phyloP scores from a whole-genome alignment of 2,113 vertebrate species.

The Globicephala melas region DNA sequence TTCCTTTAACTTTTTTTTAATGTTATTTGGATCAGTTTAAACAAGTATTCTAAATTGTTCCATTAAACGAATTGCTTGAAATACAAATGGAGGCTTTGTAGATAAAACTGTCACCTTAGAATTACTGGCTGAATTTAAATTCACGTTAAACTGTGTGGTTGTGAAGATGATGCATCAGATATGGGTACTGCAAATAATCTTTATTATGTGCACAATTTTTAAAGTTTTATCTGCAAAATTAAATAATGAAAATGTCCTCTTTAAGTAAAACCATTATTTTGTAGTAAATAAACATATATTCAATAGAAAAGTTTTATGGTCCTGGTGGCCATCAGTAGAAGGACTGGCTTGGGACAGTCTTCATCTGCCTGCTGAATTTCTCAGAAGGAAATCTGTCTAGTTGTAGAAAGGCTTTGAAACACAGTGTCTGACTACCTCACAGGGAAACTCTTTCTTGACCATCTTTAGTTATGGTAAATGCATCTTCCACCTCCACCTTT shows the following conservation, averaged over 20 bases:
- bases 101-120: constrained; percentile 72
- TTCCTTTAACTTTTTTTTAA: constrained; percentile 29
- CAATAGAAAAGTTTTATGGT: neutral
- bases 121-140: constrained; percentile 76
- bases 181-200: constrained; percentile 46
- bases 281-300: constrained; percentile 59
- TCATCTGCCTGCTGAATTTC: neutral
- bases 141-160: constrained; percentile 54
- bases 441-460: neutral
- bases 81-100: constrained; percentile 64
- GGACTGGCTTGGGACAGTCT: neutral
- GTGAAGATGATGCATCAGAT: constrained; percentile 30
- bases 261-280: constrained; percentile 52
- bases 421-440: neutral
- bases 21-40: constrained; percentile 68
- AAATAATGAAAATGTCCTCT: constrained; percentile 60
- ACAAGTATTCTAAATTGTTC: constrained; percentile 55
- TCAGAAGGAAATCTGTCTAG: constrained; percentile 7
- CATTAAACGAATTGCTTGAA: constrained; percentile 78
- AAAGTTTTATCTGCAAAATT: constrained; percentile 60
- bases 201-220: constrained; percentile 20
- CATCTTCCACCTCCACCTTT: neutral
- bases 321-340: neutral
- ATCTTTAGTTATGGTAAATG: neutral
- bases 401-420: neutral